These are phyloP conservation scores for Labroides dimidiatus DNA, from an alignment of 2,797 vertebrate species.

Conservation along the genomic window DNA sequence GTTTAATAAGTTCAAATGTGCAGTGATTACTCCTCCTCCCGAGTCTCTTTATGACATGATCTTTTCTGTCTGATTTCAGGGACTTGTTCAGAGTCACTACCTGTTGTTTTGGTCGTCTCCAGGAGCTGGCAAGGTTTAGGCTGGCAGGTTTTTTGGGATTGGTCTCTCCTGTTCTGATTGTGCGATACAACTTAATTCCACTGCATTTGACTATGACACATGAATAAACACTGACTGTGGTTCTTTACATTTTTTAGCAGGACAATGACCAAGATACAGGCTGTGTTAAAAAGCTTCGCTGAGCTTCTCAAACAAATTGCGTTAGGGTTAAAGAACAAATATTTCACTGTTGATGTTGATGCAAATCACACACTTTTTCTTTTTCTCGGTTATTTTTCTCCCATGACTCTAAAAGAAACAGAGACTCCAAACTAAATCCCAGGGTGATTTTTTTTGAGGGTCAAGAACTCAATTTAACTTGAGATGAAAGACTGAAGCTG, in stretches of 20 bases:
- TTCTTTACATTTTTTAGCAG: too few relatives aligned
- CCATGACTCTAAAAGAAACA: conserved; percentile 2
- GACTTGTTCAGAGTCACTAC: neutral
- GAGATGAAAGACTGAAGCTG: conserved; percentile 17
- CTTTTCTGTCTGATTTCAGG: neutral
- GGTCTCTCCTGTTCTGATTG: neutral
- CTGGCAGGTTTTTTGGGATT: neutral
- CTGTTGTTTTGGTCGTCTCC: too few relatives aligned
- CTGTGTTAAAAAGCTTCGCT: too few relatives aligned
- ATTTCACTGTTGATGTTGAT: neutral
- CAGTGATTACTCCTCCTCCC: neutral
- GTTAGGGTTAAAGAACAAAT: neutral
- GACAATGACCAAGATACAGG: too few relatives aligned
- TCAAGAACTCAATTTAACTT: conserved; percentile 34
- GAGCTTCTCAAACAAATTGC: too few relatives aligned
- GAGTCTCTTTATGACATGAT: neutral
- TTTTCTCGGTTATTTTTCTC: conserved; percentile 3
- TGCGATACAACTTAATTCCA: too few relatives aligned
- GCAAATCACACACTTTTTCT: neutral
- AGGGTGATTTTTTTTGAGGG: conserved; percentile 13
- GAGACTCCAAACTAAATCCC: conserved; percentile 8
- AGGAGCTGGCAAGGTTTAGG: too few relatives aligned
- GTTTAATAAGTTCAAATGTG: conserved; percentile 7
- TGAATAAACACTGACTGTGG: too few relatives aligned
- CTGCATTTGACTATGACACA: too few relatives aligned